Percentiles rank a stretch among this genome's conserved stretches.
These are phyloP conservation scores for Parthenolecanium corni DNA, from an alignment of 2,888 invertebrate genomes.

Conservation along the genomic window DNA sequence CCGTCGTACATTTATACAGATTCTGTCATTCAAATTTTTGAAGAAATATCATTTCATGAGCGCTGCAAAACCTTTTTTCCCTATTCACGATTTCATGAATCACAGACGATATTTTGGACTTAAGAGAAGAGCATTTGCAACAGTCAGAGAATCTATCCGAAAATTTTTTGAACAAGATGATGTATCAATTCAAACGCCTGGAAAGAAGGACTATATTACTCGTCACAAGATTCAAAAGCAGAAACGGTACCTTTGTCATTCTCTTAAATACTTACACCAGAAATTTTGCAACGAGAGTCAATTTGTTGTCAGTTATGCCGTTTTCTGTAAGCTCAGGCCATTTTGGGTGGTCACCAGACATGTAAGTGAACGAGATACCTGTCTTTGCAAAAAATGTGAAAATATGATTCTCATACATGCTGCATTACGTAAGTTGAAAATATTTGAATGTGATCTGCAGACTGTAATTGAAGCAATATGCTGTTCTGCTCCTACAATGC, in stretches of 20 bases:
- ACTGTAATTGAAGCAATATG: not conserved
- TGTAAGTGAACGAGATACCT: constrained; percentile 31
- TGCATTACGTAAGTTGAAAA: not conserved
- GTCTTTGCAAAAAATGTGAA: constrained; percentile 29
- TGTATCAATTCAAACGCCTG: constrained; percentile 30
- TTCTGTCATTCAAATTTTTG: not conserved
- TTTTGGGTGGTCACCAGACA: constrained; percentile 32
- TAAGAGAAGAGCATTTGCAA: not conserved
- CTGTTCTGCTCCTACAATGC: not conserved
- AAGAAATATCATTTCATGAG: not conserved
- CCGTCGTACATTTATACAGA: not conserved
- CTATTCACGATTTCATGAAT: not conserved
- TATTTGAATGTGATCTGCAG: not conserved
- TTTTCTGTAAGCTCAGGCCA: constrained; percentile 30
- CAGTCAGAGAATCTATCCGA: not conserved
- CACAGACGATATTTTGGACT: not conserved
- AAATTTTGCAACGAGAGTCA: constrained; percentile 28
- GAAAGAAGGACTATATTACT: constrained; percentile 32
- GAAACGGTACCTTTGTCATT: constrained; percentile 19
- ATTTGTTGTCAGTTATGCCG: constrained; percentile 29
- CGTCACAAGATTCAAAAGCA: constrained; percentile 28
- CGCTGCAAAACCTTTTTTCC: not conserved
- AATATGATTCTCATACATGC: constrained; percentile 20
- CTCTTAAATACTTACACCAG: constrained; percentile 28
- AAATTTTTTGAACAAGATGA: constrained; percentile 31